Conservation (phyloP, 2,888 invertebrate species). For the Limnephilus lunatus region DNA sequence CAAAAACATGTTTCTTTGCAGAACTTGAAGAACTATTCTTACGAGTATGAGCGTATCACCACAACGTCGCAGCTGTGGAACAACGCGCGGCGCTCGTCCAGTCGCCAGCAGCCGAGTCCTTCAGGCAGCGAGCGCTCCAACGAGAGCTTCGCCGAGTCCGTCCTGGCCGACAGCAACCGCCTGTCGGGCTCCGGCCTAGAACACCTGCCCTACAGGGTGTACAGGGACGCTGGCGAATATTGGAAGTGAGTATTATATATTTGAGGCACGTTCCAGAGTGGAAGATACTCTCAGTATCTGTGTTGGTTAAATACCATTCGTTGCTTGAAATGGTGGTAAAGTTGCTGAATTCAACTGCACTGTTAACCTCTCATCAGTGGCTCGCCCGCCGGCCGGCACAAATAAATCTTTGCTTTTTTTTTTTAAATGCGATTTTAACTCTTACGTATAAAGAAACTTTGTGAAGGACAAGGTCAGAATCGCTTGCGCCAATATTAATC, state of each 20-base stretch:
- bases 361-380: too few relatives aligned
- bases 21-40: slow-evolving; percentile 76
- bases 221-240: slow-evolving; percentile 88
- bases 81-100: slow-evolving; percentile 21
- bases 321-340: too few relatives aligned
- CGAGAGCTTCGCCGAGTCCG: slow-evolving; percentile 77
- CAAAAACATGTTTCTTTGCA: slow-evolving; percentile 68
- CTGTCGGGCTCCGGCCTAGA: slow-evolving; percentile 73
- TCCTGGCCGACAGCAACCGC: slow-evolving; percentile 74
- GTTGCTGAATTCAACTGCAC: too few relatives aligned
- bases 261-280: too few relatives aligned
- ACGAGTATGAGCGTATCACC: slow-evolving; percentile 73
- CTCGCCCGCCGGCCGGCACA: too few relatives aligned
- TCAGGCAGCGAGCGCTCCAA: slow-evolving; percentile 75
- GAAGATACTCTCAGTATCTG: too few relatives aligned
- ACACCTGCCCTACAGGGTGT: slow-evolving; percentile 84
- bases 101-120: slow-evolving; percentile 69
- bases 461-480: too few relatives aligned
- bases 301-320: too few relatives aligned
- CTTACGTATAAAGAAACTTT: too few relatives aligned
- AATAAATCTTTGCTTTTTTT: too few relatives aligned
- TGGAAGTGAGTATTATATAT: slow-evolving; percentile 84
- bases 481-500: too few relatives aligned
- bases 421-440: too few relatives aligned
- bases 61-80: slow-evolving; percentile 71